Base-by-base conservation (phyloP, 2,888 invertebrate species). In the Aproaerema taeniolella region DNA sequence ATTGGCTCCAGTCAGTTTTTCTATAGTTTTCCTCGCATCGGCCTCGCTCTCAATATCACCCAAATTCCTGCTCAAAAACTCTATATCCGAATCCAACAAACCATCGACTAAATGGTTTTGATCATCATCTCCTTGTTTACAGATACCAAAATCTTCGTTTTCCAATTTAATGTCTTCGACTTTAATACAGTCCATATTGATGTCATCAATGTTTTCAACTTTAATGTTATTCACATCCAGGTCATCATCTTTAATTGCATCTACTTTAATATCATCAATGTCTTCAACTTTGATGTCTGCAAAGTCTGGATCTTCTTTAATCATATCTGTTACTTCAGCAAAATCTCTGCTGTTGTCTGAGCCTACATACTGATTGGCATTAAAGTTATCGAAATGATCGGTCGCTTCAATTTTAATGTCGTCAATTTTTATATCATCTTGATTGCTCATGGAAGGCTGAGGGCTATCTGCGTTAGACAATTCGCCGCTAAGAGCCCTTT, bases 31-130 rank as follows among this genome's bases (percentile, higher is more conserved):
- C 31, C 87, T 75, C 0, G 86, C 87, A 46, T 87, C 87, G 1
- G 86, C 81, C 41, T 87, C 87, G 58, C 85, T 87, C 43, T 87
- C 87, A 42, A 87, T 87, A 49, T 86, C 81, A 1, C 82, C 85
- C 50, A 87, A 59, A 48, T 87, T 87, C 14, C 83, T 64, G 45
- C 86, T 87, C 46, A 87, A 57, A 67, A 87, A 87, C 51, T 87
- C 87, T 20, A 87, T 87, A 53, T 87, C 87, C 1, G 86, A 75
- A 45, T 87, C 87, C 16, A 87, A 52, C 31, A 87, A 55, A 2
- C 86, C 87, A 51, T 86, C 85, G 6, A 82, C 83, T 39, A 86
- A 58, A 56, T 77, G 67, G 49, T 60, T 79, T 26, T 81, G 75
- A 25, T 75, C 73, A 49, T 78, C 77, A 38, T 80, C 80, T 16